These are phyloP conservation scores for Coregonus clupeaformis DNA, from an alignment of 2,113 vertebrate species.

Conservation along the genomic window DNA sequence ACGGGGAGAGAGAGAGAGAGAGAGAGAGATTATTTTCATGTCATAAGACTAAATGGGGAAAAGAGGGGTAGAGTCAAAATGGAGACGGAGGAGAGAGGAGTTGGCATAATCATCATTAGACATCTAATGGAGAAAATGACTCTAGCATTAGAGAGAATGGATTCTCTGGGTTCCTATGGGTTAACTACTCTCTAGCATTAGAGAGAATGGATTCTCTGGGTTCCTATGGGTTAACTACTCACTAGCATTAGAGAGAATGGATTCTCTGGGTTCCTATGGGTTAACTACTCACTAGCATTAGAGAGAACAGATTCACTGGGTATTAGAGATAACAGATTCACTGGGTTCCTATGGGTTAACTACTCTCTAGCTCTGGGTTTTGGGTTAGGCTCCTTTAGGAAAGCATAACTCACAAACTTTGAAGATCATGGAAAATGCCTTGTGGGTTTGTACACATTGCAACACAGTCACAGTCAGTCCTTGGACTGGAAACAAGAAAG, in stretches of 20 bases:
- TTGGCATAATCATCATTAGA: conserved; percentile 33
- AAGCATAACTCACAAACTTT: conserved; percentile 24
- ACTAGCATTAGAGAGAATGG: neutral
- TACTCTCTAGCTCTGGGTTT: neutral
- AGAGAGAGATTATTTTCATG: conserved; percentile 6
- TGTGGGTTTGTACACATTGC: conserved; percentile 50
- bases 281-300: neutral
- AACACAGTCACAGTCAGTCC: conserved; percentile 35
- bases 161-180: neutral
- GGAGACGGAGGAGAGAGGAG: conserved; percentile 37
- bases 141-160: neutral
- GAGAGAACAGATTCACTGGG: conserved; percentile 4
- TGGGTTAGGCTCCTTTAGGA: conserved; percentile 13
- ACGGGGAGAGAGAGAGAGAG: neutral
- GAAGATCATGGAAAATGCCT: conserved; percentile 50
- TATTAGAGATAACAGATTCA: conserved; percentile 2
- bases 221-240: neutral
- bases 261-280: neutral
- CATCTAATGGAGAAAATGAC: neutral
- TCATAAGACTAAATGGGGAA: conserved; percentile 57
- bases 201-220: conserved; percentile 5
- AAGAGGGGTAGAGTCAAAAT: conserved; percentile 47
- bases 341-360: neutral
- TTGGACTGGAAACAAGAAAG: conserved; percentile 25
- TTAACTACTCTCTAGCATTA: neutral